Base-by-base conservation (phyloP, 2,888 invertebrate species). In the Muschampia plurimacula region DNA sequence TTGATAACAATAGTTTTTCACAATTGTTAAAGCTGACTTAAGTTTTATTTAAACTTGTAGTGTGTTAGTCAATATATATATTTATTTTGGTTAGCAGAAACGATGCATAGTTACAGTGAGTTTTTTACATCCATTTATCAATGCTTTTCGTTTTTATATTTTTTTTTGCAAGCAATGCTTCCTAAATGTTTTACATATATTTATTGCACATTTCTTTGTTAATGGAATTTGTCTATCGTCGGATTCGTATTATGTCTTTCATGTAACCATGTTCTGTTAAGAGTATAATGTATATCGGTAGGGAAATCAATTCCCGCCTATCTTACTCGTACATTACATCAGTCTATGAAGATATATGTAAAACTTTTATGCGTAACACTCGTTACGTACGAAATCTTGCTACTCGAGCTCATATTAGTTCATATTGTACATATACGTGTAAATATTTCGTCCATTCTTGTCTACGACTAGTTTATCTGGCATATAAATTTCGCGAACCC, bases 401-500 rank as follows among this genome's bases (percentile, higher is more conserved):
- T n/a, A 49, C 49, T 13, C 49, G 49, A 15, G 49, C 49, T 49
- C 49, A 49, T 49, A 49, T 49, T 46, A 12, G 46, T 12, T 12
- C 12, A 46, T 46, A 46, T 46, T 15, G 9, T 55, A 49, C 49
- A 22, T 46, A 67, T 46, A 64, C 32, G 12, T 41, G 0, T 22
- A 12, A 12, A 46, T 46, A 46, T 46, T 12, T 12, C 46, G 10
- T 46, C 13, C 46, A n/a, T 59, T 44, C 44, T 15, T 41, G 22
- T 28, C 22, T 12, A 39, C 57, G 59, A 67, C 67, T 22, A 67
- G 44, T 67, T 44, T 67, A 59, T 44, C 44, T 8, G 59, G 32
- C 44, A 67, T 59, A 67, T 67, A 59, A 67, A 67, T 67, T 67
- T 67, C 32, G 44, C 10, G 57, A 44, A 46, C 32, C 41, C 44